phyloP scores from a whole-genome alignment of 1,140 invertebrate genomes.

The Platorchestia sp. region DNA sequence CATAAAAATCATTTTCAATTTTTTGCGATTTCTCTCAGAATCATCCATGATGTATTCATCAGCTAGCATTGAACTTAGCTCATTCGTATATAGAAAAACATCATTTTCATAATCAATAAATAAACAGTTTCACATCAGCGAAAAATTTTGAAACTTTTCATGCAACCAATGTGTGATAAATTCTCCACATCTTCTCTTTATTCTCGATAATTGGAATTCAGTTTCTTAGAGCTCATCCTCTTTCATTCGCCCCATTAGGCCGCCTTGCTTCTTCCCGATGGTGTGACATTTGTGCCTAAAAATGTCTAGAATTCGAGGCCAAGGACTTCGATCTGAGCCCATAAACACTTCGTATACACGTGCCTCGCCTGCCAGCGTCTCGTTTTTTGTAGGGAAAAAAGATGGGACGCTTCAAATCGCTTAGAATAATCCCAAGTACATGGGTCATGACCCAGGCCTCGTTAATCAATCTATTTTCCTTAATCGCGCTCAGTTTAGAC shows the following conservation, averaged over 20 bases:
- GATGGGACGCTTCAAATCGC: neutral
- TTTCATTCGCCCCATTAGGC: neutral
- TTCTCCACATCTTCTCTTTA: neutral
- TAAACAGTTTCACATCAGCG: too few relatives aligned
- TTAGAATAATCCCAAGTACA: neutral
- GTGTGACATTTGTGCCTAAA: neutral
- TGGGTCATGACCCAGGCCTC: conserved; percentile 16
- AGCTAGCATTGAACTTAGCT: too few relatives aligned
- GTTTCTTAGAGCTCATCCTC: neutral
- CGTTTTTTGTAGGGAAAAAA: conserved; percentile 1
- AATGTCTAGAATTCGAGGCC: conserved; percentile 19
- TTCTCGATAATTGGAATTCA: neutral
- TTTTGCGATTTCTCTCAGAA: too few relatives aligned
- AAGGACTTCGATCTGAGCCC: conserved; percentile 9
- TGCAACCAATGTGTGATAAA: too few relatives aligned
- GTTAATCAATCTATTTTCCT: conserved; percentile 28
- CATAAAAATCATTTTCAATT: too few relatives aligned
- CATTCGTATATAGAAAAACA: too few relatives aligned
- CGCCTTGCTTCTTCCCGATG: neutral
- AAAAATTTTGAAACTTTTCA: too few relatives aligned
- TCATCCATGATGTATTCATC: too few relatives aligned
- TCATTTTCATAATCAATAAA: too few relatives aligned
- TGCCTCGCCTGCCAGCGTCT: neutral
- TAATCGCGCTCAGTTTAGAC: neutral
- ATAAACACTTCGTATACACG: neutral